These are phyloP conservation scores for Gorsachius goisagi DNA, from an alignment of 2,113 vertebrate species.

Conservation along the genomic window DNA sequence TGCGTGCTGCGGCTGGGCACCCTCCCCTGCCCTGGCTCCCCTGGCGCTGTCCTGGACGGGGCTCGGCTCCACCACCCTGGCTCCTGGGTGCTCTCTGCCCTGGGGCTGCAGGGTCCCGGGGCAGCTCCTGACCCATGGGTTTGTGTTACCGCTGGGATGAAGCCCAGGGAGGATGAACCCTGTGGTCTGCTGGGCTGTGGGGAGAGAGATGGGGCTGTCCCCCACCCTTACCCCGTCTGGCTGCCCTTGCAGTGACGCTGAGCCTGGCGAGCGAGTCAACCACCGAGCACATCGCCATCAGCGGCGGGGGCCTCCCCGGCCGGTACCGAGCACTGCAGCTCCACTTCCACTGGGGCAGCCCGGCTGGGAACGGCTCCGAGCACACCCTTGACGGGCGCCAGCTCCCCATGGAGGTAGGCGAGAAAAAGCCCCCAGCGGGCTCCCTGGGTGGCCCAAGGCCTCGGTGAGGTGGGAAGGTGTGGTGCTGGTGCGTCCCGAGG, in stretches of 20 bases:
- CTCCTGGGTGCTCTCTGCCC: neutral
- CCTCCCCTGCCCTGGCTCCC: neutral
- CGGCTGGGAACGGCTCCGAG: constrained; percentile 75
- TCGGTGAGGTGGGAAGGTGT: neutral
- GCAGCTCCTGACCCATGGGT: fast-evolving
- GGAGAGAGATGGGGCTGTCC: neutral
- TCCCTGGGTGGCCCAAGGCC: fast-evolving
- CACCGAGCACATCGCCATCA: constrained; percentile 70
- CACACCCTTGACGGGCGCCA: constrained; percentile 79
- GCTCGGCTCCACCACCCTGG: fast-evolving
- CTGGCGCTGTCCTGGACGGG: fast-evolving
- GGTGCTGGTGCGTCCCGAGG: neutral
- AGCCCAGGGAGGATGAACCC: neutral
- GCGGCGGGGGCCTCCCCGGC: constrained; percentile 72
- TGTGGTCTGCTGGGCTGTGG: too few relatives aligned
- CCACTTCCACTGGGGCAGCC: constrained; percentile 88
- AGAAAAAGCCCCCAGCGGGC: fast-evolving
- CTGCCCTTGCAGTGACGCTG: constrained; percentile 59
- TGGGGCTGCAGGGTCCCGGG: neutral
- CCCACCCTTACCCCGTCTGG: neutral
- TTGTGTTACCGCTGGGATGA: neutral
- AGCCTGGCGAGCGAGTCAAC: constrained; percentile 47
- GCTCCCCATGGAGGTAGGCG: constrained; percentile 83
- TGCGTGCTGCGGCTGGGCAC: neutral
- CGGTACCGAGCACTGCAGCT: constrained; percentile 79